Evolutionary conservation across 2,113 vertebrate species (phyloP).

Genomic region (Sceloporus tristichus): DNA sequence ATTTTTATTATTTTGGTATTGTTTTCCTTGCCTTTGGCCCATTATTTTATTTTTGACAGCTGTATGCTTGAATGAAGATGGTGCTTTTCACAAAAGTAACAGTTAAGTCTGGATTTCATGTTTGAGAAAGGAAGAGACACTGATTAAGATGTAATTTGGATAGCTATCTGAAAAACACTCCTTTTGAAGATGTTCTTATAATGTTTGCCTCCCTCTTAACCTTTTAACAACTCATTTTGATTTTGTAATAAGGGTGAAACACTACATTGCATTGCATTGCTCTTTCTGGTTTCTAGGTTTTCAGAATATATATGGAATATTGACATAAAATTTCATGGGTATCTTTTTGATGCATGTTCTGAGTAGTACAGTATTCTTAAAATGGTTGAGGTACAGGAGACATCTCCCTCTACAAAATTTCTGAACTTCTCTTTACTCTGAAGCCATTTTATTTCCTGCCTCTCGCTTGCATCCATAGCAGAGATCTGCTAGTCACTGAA

Average conservation of each 20-base stretch:
- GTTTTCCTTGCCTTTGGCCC: neutral
- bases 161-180: neutral
- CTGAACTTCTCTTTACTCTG: neutral
- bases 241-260: neutral
- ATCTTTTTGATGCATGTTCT: neutral
- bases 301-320: neutral
- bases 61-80: neutral
- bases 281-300: neutral
- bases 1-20: too few relatives aligned
- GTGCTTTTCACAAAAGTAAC: neutral
- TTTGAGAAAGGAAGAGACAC: neutral
- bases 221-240: slow-evolving; percentile 3
- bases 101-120: neutral
- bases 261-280: neutral
- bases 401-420: neutral
- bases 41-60: neutral
- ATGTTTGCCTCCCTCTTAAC: neutral
- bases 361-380: neutral
- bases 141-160: neutral
- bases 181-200: neutral
- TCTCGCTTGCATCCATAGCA: neutral
- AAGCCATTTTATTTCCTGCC: slow-evolving; percentile 1
- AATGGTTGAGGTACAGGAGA: neutral
- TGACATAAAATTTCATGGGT: neutral
- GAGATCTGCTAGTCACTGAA: slow-evolving; percentile 32